A percentile compares a stretch with the other conserved stretches of the same genome.
Evolutionary conservation across 37 sponge, comb jelly and placozoan species (phyloP).

Genomic region (Crambe crambe): DNA sequence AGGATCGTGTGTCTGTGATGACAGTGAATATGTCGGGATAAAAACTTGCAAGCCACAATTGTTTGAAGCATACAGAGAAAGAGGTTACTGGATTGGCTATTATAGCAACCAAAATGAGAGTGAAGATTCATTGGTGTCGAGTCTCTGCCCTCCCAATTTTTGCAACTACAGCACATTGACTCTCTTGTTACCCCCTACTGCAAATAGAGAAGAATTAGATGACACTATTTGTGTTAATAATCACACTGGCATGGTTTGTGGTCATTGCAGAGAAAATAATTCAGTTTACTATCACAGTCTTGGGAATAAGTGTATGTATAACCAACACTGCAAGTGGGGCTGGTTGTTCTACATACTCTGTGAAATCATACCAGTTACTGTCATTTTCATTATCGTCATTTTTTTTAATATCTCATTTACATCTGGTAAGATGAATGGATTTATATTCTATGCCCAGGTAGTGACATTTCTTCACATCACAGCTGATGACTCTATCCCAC

Average conservation of each 20-base stretch:
- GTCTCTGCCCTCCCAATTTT: conserved; percentile 29
- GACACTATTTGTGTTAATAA: conserved; percentile 17
- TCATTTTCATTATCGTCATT: conserved; percentile 23
- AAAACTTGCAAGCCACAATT: not conserved
- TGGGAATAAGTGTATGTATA: conserved; percentile 6
- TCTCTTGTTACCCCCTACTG: not conserved
- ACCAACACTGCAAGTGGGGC: conserved; percentile 9
- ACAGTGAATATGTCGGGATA: not conserved
- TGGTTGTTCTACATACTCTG: conserved; percentile 27
- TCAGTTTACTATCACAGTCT: conserved; percentile 28
- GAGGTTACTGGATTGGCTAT: conserved; percentile 3
- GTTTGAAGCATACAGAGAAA: not conserved
- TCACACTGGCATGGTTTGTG: conserved; percentile 32
- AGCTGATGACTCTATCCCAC: conserved; percentile 7
- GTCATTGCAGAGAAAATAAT: conserved; percentile 13
- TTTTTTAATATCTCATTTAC: conserved; percentile 41
- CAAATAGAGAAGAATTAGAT: not conserved
- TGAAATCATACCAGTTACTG: conserved; percentile 35
- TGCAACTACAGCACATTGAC: not conserved
- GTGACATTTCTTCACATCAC: not conserved
- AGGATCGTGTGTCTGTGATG: not conserved
- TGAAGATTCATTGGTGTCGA: conserved; percentile 9
- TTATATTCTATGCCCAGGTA: conserved; percentile 47
- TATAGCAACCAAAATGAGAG: not conserved
- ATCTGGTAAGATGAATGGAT: conserved; percentile 25